phyloP scores from a whole-genome alignment of 2,113 vertebrate species.

The Dromiciops gliroides region DNA sequence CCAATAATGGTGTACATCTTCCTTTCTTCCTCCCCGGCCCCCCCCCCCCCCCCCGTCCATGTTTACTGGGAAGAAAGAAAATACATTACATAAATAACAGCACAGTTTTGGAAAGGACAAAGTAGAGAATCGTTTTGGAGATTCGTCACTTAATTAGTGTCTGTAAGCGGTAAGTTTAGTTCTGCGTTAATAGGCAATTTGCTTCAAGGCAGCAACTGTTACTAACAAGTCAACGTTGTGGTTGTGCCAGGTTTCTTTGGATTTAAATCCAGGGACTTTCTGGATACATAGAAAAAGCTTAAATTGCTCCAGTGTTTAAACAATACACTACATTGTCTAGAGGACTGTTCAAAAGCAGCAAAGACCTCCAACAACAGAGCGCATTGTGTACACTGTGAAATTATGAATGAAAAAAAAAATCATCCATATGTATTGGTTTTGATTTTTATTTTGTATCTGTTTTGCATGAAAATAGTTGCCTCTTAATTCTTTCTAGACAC shows the following conservation, averaged over 20 bases:
- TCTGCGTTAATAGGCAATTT: constrained; percentile 80
- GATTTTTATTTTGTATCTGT: constrained; percentile 74
- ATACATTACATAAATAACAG: constrained; percentile 29
- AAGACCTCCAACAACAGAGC: constrained; percentile 66
- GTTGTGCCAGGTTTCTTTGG: constrained; percentile 78
- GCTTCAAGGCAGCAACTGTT: constrained; percentile 80
- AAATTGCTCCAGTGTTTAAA: constrained; percentile 77
- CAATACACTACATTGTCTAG: constrained; percentile 78
- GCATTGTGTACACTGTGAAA: constrained; percentile 70
- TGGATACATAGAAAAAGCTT: constrained; percentile 79
- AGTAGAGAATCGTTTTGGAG: constrained; percentile 42
- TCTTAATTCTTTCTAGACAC: constrained; percentile 79
- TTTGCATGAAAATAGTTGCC: constrained; percentile 81
- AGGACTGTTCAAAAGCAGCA: constrained; percentile 68
- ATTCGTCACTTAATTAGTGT: constrained; percentile 53
- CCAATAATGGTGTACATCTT: background rate
- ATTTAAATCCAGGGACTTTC: constrained; percentile 82
- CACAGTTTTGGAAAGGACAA: constrained; percentile 42
- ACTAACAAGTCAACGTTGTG: constrained; percentile 80
- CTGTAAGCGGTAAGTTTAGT: constrained; percentile 60
- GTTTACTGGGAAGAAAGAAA: constrained; percentile 16
- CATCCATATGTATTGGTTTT: constrained; percentile 74
- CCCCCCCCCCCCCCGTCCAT: background rate
- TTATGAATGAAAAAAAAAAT: constrained; percentile 79
- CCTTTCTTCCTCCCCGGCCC: background rate